Conservation (phyloP, 2,113 vertebrate genomes). For the Nycticryphes semicollaris region DNA sequence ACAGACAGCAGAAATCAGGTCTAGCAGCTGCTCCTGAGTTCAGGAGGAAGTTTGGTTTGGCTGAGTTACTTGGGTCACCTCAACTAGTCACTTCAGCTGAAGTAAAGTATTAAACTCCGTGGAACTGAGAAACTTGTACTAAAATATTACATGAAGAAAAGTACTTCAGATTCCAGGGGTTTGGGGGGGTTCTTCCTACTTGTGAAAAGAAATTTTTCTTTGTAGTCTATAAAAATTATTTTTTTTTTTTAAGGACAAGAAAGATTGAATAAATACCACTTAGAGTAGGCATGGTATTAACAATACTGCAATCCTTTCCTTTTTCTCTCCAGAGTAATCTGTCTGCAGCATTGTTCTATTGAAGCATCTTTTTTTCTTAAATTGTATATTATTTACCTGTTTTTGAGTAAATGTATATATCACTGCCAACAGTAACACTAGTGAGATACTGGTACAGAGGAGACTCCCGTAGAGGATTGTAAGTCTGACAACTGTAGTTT, state of each 20-base stretch:
- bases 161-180: not conserved
- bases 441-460: not conserved
- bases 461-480: not conserved
- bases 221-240: not conserved
- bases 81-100: not conserved
- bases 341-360: not conserved
- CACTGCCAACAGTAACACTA: not conserved
- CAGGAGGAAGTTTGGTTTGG: not conserved
- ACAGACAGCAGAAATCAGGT: not conserved
- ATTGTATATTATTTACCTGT: not conserved
- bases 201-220: not conserved
- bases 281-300: not conserved
- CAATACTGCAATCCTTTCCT: not conserved
- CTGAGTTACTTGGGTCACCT: not conserved
- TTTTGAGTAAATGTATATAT: not conserved
- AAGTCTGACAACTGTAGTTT: not conserved
- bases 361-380: not conserved
- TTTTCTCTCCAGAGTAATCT: not conserved
- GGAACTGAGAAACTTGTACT: not conserved
- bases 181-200: not conserved
- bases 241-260: not conserved
- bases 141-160: not conserved
- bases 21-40: not conserved
- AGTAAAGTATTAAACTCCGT: not conserved
- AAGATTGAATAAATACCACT: not conserved